Evolutionary conservation across 2,113 vertebrate genomes (phyloP).

Genomic region (Pachyramphus minor): DNA sequence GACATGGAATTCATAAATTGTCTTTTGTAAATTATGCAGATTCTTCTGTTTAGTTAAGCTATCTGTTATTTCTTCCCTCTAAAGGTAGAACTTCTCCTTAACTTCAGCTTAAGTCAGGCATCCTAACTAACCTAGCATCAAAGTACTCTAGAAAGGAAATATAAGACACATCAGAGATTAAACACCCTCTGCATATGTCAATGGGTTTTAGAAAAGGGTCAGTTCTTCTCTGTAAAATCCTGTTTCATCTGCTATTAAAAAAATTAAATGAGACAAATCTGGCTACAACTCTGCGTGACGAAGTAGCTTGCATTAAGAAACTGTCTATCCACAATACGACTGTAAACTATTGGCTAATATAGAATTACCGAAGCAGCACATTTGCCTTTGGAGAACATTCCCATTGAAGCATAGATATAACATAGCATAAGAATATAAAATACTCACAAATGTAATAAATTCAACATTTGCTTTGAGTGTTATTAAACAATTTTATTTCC

Average conservation of each 20-base stretch:
- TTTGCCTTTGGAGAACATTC: neutral
- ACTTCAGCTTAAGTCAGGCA: neutral
- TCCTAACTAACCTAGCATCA: neutral
- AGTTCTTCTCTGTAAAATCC: neutral
- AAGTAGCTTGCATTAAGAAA: neutral
- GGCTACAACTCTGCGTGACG: neutral
- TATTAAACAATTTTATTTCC: neutral
- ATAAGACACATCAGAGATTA: neutral
- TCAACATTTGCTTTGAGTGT: neutral
- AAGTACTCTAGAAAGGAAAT: neutral
- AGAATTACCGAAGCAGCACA: neutral
- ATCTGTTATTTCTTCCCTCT: neutral
- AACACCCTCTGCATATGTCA: neutral
- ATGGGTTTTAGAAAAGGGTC: neutral
- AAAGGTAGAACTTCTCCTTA: neutral
- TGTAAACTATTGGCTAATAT: neutral
- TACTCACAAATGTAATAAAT: neutral
- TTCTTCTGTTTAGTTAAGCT: neutral
- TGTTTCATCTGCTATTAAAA: neutral
- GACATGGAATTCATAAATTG: rapidly evolving
- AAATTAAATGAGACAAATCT: neutral
- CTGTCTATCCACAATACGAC: neutral
- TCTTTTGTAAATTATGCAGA: neutral
- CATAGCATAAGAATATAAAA: neutral
- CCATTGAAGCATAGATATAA: neutral